Conservation (phyloP, 2,113 vertebrate genomes). For the Actenoides lindsayi region DNA sequence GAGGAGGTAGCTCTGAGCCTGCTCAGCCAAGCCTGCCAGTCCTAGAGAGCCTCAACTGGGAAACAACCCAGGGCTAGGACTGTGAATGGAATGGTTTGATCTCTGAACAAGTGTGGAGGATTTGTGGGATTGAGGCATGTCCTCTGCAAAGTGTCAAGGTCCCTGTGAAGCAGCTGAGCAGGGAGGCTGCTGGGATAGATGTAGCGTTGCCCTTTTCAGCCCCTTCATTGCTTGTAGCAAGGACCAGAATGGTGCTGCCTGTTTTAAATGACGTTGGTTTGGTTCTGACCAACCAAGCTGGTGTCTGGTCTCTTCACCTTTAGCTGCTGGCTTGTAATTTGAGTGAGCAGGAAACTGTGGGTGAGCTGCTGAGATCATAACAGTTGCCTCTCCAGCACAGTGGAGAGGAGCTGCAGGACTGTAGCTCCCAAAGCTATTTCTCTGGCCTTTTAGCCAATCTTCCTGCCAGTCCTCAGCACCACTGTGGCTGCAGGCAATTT, state of each 20-base stretch:
- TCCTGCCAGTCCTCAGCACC: background rate
- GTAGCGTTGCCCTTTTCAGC: background rate
- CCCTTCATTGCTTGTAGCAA: rapidly evolving
- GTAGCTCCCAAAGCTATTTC: background rate
- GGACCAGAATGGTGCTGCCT: background rate
- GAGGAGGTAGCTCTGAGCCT: background rate
- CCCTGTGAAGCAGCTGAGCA: background rate
- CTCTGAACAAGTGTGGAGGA: background rate
- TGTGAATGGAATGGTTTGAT: background rate
- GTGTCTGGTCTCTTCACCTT: background rate
- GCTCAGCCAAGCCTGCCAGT: background rate
- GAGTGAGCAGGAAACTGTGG: background rate
- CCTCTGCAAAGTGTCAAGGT: background rate
- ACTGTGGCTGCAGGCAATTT: background rate
- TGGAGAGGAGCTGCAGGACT: background rate
- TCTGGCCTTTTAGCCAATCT: background rate
- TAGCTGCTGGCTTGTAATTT: background rate
- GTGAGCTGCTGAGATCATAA: background rate
- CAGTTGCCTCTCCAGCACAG: background rate
- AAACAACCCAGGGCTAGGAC: background rate
- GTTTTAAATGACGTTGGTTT: background rate
- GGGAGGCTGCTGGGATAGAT: background rate
- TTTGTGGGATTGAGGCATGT: background rate
- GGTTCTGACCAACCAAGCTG: background rate
- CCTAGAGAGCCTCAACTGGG: background rate